Evolutionary conservation across 1,140 invertebrate genomes (phyloP).

Genomic region (Neodiprion fabricii): DNA sequence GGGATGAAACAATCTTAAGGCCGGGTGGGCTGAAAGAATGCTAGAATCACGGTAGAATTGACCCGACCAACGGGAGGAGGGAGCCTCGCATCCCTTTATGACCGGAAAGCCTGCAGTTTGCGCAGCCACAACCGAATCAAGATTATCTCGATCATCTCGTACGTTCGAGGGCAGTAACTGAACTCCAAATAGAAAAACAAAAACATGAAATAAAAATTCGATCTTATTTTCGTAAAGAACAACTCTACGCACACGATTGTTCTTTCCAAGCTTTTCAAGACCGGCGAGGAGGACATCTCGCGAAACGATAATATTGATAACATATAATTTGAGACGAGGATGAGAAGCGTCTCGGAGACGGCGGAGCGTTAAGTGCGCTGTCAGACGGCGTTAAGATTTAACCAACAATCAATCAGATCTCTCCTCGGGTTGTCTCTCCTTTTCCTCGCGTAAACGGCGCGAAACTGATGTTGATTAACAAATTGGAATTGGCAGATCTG

Average conservation of each 20-base stretch:
- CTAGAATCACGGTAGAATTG: conserved; percentile 1
- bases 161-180: too few species aligned
- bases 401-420: background rate
- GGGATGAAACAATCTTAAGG: conserved; percentile 4
- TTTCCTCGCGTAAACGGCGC: background rate
- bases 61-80: background rate
- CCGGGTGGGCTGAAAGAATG: background rate
- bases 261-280: background rate
- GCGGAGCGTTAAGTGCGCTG: background rate
- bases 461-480: background rate
- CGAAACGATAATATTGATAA: background rate
- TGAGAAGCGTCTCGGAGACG: too few species aligned
- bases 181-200: background rate
- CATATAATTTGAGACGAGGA: background rate
- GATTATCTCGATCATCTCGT: too few species aligned
- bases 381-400: conserved; percentile 7
- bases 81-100: too few species aligned
- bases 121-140: too few species aligned
- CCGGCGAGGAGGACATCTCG: background rate
- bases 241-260: background rate
- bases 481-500: background rate
- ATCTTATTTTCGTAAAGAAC: background rate
- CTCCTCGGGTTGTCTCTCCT: background rate
- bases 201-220: background rate
- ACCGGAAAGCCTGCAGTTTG: too few species aligned